Percentiles rank a stretch among this genome's conserved stretches.
Conservation (phyloP, 1,140 invertebrate species). For the Plectrocnemia conspersa region DNA sequence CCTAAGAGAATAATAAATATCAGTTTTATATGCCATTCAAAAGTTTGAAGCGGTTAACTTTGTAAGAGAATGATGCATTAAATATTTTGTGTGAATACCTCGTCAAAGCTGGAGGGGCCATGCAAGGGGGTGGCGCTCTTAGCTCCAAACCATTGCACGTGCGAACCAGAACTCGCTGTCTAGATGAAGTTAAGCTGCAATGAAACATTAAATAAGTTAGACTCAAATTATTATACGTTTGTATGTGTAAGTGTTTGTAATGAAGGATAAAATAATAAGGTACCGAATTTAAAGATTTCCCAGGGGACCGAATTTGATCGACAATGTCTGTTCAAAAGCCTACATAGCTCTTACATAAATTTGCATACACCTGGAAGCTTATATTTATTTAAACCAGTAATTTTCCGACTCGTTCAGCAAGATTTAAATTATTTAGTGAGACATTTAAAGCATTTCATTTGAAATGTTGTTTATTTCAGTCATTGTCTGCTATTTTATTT, state of each 20-base stretch:
- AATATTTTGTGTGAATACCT: too few species aligned
- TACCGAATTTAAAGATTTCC: too few species aligned
- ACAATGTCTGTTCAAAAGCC: too few species aligned
- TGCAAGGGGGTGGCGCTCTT: constrained; percentile 55
- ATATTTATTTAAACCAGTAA: too few species aligned
- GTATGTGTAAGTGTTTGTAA: not conserved
- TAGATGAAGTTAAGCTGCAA: constrained; percentile 39
- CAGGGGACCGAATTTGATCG: too few species aligned
- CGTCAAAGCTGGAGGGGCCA: constrained; percentile 45
- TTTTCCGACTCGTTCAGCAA: too few species aligned
- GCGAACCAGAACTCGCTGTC: constrained; percentile 65
- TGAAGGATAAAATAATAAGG: not conserved
- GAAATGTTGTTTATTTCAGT: too few species aligned
- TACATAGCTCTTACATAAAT: too few species aligned
- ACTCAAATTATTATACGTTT: not conserved
- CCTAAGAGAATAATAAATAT: constrained; percentile 19
- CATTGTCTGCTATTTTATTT: too few species aligned
- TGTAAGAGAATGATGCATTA: not conserved
- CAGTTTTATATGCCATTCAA: not conserved
- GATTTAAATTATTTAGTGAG: too few species aligned
- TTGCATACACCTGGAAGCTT: too few species aligned
- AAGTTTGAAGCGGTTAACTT: not conserved
- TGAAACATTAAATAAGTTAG: not conserved
- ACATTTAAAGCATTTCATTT: too few species aligned
- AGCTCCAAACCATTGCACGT: constrained; percentile 78